Percentiles rank a stretch among this genome's conserved stretches.
These are phyloP conservation scores for Acipenser ruthenus DNA, from an alignment of 2,797 vertebrate species.

Conservation along the genomic window DNA sequence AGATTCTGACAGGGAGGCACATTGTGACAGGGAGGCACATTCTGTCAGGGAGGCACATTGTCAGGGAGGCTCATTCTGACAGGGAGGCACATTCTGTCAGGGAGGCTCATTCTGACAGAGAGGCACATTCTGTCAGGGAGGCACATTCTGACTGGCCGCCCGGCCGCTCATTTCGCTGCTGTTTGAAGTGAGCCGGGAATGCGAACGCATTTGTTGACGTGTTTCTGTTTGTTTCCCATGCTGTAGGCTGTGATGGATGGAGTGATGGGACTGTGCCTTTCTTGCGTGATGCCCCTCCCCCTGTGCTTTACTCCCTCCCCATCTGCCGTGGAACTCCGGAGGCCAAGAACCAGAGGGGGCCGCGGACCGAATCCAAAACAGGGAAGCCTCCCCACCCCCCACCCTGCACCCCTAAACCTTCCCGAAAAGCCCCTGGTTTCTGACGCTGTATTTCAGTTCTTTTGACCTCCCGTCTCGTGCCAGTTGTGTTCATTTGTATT, in stretches of 20 bases:
- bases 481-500: background rate
- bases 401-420: conserved; percentile 1
- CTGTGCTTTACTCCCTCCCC: conserved; percentile 43
- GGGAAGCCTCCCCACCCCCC: conserved; percentile 9
- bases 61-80: too few relatives aligned
- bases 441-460: too few relatives aligned
- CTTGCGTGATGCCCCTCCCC: conserved; percentile 49
- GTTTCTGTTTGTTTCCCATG: conserved; percentile 41
- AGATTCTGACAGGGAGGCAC: too few relatives aligned
- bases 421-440: background rate
- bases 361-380: conserved; percentile 22
- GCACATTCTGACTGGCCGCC: too few relatives aligned
- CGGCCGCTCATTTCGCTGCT: background rate
- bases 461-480: background rate
- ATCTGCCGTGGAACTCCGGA: background rate
- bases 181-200: background rate
- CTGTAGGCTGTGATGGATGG: conserved; percentile 75
- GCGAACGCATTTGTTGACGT: conserved; percentile 24
- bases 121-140: too few relatives aligned
- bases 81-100: too few relatives aligned
- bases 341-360: background rate
- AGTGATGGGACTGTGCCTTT: conserved; percentile 53
- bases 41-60: too few relatives aligned
- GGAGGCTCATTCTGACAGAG: too few relatives aligned
- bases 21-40: too few relatives aligned